Conservation (phyloP, 2,888 invertebrate species). For the Boloria euphrosyne region DNA sequence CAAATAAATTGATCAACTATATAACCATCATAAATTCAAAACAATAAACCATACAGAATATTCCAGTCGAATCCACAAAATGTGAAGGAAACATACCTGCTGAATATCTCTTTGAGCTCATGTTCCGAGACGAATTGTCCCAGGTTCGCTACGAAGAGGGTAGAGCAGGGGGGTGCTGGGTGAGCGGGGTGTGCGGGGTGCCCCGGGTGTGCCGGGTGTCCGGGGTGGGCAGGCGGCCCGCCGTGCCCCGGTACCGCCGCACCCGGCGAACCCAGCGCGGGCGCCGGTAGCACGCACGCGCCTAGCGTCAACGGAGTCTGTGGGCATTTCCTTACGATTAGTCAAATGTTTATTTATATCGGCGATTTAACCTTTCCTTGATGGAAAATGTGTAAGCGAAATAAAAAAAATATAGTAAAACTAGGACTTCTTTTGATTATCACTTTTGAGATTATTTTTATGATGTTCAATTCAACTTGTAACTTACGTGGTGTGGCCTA, state of each 20-base stretch:
- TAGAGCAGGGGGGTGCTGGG: constrained; percentile 95
- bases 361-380: no score
- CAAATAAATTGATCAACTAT: background rate
- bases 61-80: constrained; percentile 39
- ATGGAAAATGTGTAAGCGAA: no score
- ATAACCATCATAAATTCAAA: background rate
- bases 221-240: constrained; percentile 85
- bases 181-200: constrained; percentile 84
- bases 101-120: constrained; percentile 98
- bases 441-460: no score
- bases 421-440: no score
- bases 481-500: constrained; percentile 83
- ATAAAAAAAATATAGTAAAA: no score
- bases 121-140: constrained; percentile 99
- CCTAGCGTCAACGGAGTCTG: constrained; percentile 81
- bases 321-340: background rate
- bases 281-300: constrained; percentile 95
- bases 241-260: constrained; percentile 87
- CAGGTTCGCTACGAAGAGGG: constrained; percentile 98
- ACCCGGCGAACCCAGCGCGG: constrained; percentile 95
- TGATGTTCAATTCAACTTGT: no score
- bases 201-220: constrained; percentile 85
- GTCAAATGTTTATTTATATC: no score
- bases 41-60: background rate
- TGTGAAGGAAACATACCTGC: constrained; percentile 86